These are phyloP conservation scores for Zaprionus africanus DNA, from an alignment of 1,140 invertebrate species.

Conservation along the genomic window DNA sequence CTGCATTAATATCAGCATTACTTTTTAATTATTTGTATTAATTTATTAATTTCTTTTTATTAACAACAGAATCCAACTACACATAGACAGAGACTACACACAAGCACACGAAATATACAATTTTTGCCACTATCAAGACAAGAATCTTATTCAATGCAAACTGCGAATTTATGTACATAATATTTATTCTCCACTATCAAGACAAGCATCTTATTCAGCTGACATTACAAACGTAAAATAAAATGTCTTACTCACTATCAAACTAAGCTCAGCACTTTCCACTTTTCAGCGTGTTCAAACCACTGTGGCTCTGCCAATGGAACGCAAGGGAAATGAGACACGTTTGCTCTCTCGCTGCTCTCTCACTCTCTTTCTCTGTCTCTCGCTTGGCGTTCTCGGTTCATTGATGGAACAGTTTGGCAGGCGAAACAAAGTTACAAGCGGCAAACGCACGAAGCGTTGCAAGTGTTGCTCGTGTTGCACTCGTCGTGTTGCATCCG, in stretches of 20 bases:
- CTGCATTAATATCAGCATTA: too few relatives aligned
- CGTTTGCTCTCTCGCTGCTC: conserved; percentile 15
- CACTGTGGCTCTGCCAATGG: conserved; percentile 35
- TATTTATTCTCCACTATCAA: neutral
- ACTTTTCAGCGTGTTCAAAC: neutral
- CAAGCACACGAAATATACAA: neutral
- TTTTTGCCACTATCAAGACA: neutral
- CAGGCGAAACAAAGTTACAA: conserved; percentile 56
- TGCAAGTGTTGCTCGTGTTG: conserved; percentile 35
- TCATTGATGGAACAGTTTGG: conserved; percentile 72
- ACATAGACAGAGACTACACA: neutral
- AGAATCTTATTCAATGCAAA: neutral
- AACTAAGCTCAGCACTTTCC: neutral
- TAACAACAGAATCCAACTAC: neutral
- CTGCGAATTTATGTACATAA: neutral
- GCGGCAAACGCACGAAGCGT: conserved; percentile 41
- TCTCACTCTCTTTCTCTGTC: conserved; percentile 4
- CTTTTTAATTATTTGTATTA: neutral
- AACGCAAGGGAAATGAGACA: conserved; percentile 53
- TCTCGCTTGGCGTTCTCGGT: conserved; percentile 31
- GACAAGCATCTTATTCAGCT: neutral
- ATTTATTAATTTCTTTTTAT: neutral
- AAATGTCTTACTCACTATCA: neutral
- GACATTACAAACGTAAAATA: too few relatives aligned
- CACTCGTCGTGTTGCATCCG: neutral